Base-by-base conservation (phyloP, 1,140 invertebrate genomes). In the Ips nitidus region DNA sequence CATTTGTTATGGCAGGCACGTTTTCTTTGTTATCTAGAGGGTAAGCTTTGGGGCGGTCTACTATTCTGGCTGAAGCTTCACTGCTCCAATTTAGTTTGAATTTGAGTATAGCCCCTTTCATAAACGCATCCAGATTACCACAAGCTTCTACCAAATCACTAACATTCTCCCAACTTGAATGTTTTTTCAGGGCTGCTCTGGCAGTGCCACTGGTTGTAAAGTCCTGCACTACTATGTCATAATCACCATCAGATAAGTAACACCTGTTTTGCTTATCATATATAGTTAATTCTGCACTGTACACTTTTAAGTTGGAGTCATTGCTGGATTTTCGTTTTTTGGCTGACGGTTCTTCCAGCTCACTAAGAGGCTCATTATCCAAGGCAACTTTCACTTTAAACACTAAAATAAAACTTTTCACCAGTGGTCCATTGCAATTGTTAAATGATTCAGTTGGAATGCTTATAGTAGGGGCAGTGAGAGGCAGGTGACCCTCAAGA, bases 261-360 rank as follows among this genome's bases (percentile, higher is more conserved):
- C 94, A 96, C 4, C 91, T 86, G 77, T 91, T 94, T 72, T 94
- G 90, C 79, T 94, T 94, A 77, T 98, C 94, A 79, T 94, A 96
- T 36, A 98, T 88, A 52, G 94, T 90, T 22, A 98, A 82, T 80
- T 97, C 94, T 53, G 92, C 91, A 41, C 91, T 90, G 78, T 90
- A 94, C 2, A 91, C 79, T 77, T 91, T 87, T 66, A 87, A 85
- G 71, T 72, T 64, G n/a, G 68, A 41, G 6, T 8, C 52, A 1
- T 50, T 56, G 53, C 7, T 70, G 5, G 83, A 83, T 81, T 87
- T 89, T 42, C 85, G 83, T 75, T 85, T 85, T 77, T 86, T 89
- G 64, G 82, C 82, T 55, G 84, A 83, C 42, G 87, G 88, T 77
- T 90, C 79, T 40, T 82, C 81, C 57, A 80, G 75, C 76, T 84